These are phyloP conservation scores for Ursus arctos DNA, from an alignment of 2,113 vertebrate species.

Conservation along the genomic window DNA sequence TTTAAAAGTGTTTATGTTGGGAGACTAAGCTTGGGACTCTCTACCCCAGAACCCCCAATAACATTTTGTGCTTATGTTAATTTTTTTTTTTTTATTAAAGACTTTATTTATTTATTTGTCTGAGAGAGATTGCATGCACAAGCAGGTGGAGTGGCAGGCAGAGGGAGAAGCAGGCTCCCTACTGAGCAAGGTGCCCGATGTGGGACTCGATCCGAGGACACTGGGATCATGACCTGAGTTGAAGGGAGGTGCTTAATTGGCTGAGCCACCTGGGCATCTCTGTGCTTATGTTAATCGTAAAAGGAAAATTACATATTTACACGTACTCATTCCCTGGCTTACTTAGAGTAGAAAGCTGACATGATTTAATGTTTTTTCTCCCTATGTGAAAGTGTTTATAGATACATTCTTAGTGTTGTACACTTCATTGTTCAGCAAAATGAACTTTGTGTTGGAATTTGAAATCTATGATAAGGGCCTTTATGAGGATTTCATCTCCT, in stretches of 20 bases:
- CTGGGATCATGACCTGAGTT: too few species aligned
- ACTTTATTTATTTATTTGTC: too few species aligned
- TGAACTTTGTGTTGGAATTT: slow-evolving; percentile 81
- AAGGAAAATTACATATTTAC: slow-evolving; percentile 37
- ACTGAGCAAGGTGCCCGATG: too few species aligned
- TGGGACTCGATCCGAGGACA: too few species aligned
- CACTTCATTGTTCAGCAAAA: slow-evolving; percentile 42
- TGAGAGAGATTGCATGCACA: too few species aligned
- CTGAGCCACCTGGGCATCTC: too few species aligned
- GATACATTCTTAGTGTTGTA: slow-evolving; percentile 1
- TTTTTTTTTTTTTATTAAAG: neutral
- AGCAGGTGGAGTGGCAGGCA: too few species aligned
- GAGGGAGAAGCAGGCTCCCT: too few species aligned
- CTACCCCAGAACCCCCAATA: neutral
- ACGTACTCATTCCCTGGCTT: neutral
- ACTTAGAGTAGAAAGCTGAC: slow-evolving; percentile 13
- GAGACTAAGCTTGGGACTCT: neutral
- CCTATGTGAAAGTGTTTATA: slow-evolving; percentile 26
- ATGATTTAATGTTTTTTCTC: slow-evolving; percentile 3
- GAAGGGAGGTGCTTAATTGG: too few species aligned
- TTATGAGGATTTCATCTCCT: slow-evolving; percentile 68
- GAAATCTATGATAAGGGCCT: slow-evolving; percentile 77
- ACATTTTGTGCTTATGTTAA: neutral
- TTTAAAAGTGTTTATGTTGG: neutral
- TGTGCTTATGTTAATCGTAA: slow-evolving; percentile 23